Evolutionary conservation across 2,888 invertebrate genomes (phyloP), one percentile per base, ranked within the genome.

Genomic region (Troides aeacus): DNA sequence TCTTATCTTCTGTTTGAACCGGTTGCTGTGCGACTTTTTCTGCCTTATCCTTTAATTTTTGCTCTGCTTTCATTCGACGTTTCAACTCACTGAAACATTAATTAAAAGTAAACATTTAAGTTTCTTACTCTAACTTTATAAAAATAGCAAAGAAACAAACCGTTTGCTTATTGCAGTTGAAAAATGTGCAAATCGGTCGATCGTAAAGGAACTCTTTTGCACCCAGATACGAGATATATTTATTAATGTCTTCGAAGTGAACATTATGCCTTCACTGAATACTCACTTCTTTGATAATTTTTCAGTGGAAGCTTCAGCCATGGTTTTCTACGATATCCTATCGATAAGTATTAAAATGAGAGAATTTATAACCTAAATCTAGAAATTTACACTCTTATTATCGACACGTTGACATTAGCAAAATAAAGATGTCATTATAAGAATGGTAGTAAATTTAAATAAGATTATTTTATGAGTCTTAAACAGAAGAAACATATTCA

Each of bases 21-120:
- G 89, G 87, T 65, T 86, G 90, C 75, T 93, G 93, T 15, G 94
- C 93, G 15, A 92, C 93, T 81, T 97, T 97, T 79, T 96, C 97
- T 0, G 94, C 94, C 83, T 98, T 98, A 80, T 99, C 98, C 84
- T 98, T 97, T 17, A 97, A 95, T 84, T 99, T 99, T 86, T 98
- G 97, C 82, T 98, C 98, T 12, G 97, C 96, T 90, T 99, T 99
- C 70, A 96, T 84, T 17, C 97, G 94, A 71, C 99, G 94, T 92
- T 99, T 99, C 76, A 97, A 93, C 91, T 99, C 99, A 94, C 99
- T 99, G 87, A 39, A 78, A 81, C 18, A 64, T 67, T 68, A 92
- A 92, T 76, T 73, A 72, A 71, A 74, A 74, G 77, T 76, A 79
- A 77, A 75, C 76, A 76, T 74, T 72, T 82, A 73, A 81, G 75